Evolutionary conservation across 2,113 vertebrate genomes (phyloP).

Genomic region (Petrocephalus zakoni): DNA sequence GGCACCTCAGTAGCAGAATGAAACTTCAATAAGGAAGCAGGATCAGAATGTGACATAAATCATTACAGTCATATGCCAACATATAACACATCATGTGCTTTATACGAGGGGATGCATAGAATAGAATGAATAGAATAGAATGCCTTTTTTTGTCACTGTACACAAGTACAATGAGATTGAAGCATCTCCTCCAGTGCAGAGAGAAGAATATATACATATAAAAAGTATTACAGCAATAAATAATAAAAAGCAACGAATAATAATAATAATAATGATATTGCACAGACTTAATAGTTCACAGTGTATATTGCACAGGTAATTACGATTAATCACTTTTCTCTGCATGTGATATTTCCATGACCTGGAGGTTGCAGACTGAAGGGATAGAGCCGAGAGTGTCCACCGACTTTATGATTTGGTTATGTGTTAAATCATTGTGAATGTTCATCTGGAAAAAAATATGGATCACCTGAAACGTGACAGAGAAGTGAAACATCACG

Average conservation of each 20-base stretch:
- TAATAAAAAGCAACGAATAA: too few species aligned
- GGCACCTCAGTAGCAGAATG: neutral
- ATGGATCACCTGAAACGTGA: neutral
- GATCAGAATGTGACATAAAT: neutral
- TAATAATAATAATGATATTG: too few species aligned
- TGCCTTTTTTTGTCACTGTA: too few species aligned
- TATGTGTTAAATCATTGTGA: neutral
- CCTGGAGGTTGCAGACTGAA: too few species aligned
- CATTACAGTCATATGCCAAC: neutral
- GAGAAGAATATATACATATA: too few species aligned
- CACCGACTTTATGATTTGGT: neutral
- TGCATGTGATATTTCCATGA: neutral
- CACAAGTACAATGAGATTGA: too few species aligned
- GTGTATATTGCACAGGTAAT: too few species aligned
- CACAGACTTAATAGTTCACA: too few species aligned
- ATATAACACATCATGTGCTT: neutral
- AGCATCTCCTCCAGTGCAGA: too few species aligned
- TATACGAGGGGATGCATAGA: neutral
- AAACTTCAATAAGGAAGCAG: neutral
- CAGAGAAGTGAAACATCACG: neutral
- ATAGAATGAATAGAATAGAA: too few species aligned
- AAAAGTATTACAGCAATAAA: too few species aligned
- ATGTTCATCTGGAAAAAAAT: neutral
- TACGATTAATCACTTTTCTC: neutral
- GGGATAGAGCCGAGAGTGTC: neutral